Evolutionary conservation across 2,113 vertebrate species (phyloP), one percentile per base, ranked within the genome.

Genomic region (Poecile atricapillus): DNA sequence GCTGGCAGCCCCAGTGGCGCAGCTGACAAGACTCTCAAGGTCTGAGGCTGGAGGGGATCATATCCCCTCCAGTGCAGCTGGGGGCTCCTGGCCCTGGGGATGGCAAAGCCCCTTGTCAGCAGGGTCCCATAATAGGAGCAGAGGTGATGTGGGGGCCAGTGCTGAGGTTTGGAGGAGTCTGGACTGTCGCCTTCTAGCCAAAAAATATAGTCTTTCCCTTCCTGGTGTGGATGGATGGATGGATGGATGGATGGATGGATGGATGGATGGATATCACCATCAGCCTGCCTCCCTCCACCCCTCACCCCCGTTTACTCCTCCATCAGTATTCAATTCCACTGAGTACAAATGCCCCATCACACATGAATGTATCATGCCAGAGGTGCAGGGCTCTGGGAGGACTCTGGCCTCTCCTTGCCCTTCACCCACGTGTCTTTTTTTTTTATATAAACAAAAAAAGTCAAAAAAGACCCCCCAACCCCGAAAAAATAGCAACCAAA

Each of bases 331-430:
- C 92, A 46, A 96, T 91, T 46, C 6, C 94, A 78, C 62, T 4
- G 27, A 78, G 89, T 64, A 30, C 77, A 59, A 43, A 31, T 1
- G 1, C 67, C 94, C 94, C 53, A 90, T 94, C 80, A 71, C 84
- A 86, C 39, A 35, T 78, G 96, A 98, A 98, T 97, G 98, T 98
- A 98, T 93, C 73, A 9, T 5, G 88, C 95, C 62, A 82, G 97
- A 95, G 93, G 91, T 44, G 9, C 5, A 3, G 50, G 37, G 33
- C 27, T 15, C 10, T 4, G 23, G 46, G 24, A 44, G 37, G n/a
- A 33, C 60, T 33, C 23, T 28, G 24, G 30, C 28, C 19, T 41
- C 46, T 75, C 50, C 5, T 0, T 14, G 11, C 44, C 50, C 39
- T 59, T 31, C 46, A 43, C 68, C 37, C 50, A 31, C 6, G 49